A percentile compares a stretch with the other conserved stretches of the same genome.
Conservation (phyloP, 2,797 vertebrate species). For the Glyptemys insculpta region DNA sequence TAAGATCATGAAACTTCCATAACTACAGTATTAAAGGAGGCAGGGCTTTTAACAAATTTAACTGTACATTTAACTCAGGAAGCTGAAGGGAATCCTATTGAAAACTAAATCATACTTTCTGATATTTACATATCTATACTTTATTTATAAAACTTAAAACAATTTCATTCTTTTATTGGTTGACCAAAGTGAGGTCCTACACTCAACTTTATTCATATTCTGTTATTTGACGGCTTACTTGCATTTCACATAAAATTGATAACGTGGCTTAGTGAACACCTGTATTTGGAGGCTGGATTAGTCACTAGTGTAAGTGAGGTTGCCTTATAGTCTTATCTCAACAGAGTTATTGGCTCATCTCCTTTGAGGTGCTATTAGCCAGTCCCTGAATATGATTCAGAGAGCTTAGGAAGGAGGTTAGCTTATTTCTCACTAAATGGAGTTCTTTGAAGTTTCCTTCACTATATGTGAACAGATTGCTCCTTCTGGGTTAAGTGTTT, state of each 20-base stretch:
- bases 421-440: background rate
- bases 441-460: background rate
- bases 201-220: background rate
- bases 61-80: background rate
- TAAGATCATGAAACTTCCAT: background rate
- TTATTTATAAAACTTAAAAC: background rate
- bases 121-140: background rate
- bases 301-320: background rate
- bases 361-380: background rate
- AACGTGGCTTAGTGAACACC: background rate
- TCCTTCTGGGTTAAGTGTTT: background rate
- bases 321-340: background rate
- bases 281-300: background rate
- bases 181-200: background rate
- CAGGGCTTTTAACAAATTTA: constrained; percentile 4
- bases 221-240: background rate
- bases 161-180: background rate
- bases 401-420: background rate
- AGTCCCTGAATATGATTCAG: background rate
- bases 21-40: background rate
- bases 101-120: background rate
- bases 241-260: background rate
- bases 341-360: background rate
- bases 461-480: background rate
- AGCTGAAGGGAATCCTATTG: background rate